Conservation (phyloP, 2,113 vertebrate species). For the Hippotragus niger region DNA sequence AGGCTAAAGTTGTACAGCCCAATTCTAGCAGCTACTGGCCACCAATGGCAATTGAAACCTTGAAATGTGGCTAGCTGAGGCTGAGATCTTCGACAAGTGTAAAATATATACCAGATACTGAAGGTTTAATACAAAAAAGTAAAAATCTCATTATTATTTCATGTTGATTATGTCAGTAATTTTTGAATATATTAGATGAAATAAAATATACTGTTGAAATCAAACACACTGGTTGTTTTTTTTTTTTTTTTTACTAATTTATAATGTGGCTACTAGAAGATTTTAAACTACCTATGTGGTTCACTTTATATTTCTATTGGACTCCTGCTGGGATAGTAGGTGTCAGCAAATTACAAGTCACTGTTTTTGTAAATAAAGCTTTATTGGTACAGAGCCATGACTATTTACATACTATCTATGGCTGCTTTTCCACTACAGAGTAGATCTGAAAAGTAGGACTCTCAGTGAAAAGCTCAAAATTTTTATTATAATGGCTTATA, state of each 20-base stretch:
- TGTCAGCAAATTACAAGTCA: background rate
- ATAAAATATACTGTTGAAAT: slow-evolving; percentile 17
- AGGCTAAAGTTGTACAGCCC: background rate
- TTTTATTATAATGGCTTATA: background rate
- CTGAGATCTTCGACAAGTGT: background rate
- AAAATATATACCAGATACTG: background rate
- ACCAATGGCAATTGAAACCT: background rate
- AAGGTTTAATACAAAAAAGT: background rate
- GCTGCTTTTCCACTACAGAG: background rate
- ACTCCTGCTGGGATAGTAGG: background rate
- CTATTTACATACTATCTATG: background rate
- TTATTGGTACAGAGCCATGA: background rate
- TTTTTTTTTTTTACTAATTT: background rate
- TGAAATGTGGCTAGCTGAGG: background rate
- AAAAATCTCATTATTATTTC: background rate
- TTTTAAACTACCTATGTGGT: background rate
- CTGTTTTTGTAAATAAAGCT: background rate
- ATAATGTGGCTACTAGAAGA: background rate
- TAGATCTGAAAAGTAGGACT: background rate
- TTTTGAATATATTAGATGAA: background rate
- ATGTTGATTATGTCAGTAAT: background rate
- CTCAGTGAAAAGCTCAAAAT: background rate
- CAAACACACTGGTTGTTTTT: background rate
- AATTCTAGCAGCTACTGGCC: background rate
- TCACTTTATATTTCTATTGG: background rate